Evolutionary conservation across 1,140 invertebrate genomes (phyloP), one percentile per base, ranked within the genome.

Genomic region (Adoxophyes honmai): DNA sequence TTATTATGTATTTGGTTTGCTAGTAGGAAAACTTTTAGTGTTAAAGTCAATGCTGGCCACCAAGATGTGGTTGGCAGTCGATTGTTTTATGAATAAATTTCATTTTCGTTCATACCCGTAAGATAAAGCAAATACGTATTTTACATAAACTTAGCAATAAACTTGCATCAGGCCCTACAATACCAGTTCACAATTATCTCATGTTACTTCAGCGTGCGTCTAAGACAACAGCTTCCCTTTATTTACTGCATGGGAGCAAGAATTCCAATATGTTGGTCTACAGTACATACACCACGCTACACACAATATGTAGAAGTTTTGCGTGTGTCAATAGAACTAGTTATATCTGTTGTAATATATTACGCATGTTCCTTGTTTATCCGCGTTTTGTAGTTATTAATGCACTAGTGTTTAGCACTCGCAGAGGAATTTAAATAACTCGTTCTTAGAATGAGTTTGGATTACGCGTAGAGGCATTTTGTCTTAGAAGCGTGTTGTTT

Each of bases 201-300:
- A 21, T 48, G 42, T 48, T 13, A 28, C 21, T 28, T 28, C 21
- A 28, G 21, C 21, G 18, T 21, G 18, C 16, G n/a, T 13, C 18
- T 28, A 16, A 48, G 42, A 48, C 16, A 11, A 11, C 21, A 18
- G 9, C 11, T 6, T 28, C 10, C 10, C 42, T 21, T 16, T 48
- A 21, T 21, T 48, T 28, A 21, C 18, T 18, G 21, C 8, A 4
- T 21, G 3, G 9, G 18, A 21, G n/a, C 16, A 48, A 48, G 42
- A 48, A 48, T 48, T 48, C 42, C 42, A 48, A 48, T 48, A 48
- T 48, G 18, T 28, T 0, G 0, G 42, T 15, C n/a, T 48, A 48
- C 16, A n/a, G n/a, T n/a, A n/a, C n/a, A n/a, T n/a, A n/a, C n/a
- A n/a, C n/a, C n/a, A n/a, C n/a, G n/a, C n/a, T n/a, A n/a, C 21